Percentiles rank a stretch among this genome's conserved stretches.
Conservation (phyloP, 2,113 vertebrate species). For the Phalacrocorax pelagicus region DNA sequence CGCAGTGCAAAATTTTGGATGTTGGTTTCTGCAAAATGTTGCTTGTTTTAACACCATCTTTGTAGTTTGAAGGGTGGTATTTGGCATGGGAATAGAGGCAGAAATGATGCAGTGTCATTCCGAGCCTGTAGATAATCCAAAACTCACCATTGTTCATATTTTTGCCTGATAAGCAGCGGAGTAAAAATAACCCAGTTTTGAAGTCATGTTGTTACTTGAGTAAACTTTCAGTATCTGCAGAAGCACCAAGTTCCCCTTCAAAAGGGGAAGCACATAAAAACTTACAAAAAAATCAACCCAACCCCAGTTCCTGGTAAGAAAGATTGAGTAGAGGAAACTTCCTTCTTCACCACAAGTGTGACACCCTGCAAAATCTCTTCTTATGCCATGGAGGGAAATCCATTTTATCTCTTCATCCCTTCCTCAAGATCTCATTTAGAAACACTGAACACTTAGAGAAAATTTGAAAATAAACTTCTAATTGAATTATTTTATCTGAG, state of each 20-base stretch:
- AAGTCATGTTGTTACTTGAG: not conserved
- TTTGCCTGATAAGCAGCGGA: not conserved
- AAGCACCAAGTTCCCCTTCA: not conserved
- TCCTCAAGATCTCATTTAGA: not conserved
- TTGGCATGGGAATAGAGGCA: not conserved
- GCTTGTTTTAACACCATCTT: not conserved
- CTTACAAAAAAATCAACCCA: not conserved
- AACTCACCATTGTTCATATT: not conserved
- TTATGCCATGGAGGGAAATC: not conserved
- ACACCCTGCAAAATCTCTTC: not conserved
- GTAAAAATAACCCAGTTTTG: not conserved
- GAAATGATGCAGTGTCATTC: not conserved
- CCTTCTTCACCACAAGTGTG: not conserved
- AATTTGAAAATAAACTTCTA: not conserved
- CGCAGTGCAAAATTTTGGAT: conserved; percentile 9
- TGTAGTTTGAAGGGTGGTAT: not conserved
- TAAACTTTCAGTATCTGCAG: not conserved
- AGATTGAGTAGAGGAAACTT: not conserved
- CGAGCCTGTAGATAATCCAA: not conserved
- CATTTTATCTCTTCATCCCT: not conserved
- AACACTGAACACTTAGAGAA: not conserved
- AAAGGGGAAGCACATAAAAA: not conserved
- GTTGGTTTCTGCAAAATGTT: not conserved
- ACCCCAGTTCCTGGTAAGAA: not conserved
- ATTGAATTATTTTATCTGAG: not conserved